phyloP scores from a whole-genome alignment of 2,113 vertebrate species.

The Xiphophorus maculatus region DNA sequence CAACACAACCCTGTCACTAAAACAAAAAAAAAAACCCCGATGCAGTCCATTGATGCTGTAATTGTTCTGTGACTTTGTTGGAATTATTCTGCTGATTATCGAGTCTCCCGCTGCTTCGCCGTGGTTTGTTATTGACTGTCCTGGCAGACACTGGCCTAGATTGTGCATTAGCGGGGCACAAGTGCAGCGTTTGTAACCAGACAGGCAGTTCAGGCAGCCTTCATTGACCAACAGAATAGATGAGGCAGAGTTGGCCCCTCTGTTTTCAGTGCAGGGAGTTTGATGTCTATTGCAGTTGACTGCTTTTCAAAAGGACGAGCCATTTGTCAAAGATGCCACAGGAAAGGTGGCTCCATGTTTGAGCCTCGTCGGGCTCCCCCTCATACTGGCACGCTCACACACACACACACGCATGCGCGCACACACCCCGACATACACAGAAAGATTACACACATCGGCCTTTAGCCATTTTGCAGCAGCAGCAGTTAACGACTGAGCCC shows the following conservation, averaged over 20 bases:
- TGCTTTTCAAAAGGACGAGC: conserved; percentile 79
- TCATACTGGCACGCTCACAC: conserved; percentile 22
- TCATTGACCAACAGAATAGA: conserved; percentile 62
- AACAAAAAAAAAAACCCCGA: background rate
- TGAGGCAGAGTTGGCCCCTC: conserved; percentile 60
- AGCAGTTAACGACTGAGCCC: conserved; percentile 45
- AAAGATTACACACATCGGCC: conserved; percentile 15
- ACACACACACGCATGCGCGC: background rate
- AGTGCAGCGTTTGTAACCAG: conserved; percentile 37
- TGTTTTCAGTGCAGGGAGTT: conserved; percentile 70
- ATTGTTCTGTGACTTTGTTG: conserved; percentile 37
- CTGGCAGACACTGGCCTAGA: conserved; percentile 40
- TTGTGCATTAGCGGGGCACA: conserved; percentile 40
- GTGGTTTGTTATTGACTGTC: conserved; percentile 38
- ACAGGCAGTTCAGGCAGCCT: conserved; percentile 25
- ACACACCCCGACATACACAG: background rate
- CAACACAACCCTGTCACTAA: background rate
- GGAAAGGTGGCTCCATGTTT: conserved; percentile 62
- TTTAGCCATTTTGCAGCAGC: conserved; percentile 58
- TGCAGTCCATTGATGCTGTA: conserved; percentile 1
- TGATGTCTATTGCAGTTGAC: conserved; percentile 77
- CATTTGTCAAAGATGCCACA: conserved; percentile 73
- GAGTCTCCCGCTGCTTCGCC: conserved; percentile 31
- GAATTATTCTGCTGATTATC: conserved; percentile 32
- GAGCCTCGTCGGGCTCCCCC: conserved; percentile 39